phyloP scores from a whole-genome alignment of 2,888 invertebrate genomes.

The Hypolimnas misippus region DNA sequence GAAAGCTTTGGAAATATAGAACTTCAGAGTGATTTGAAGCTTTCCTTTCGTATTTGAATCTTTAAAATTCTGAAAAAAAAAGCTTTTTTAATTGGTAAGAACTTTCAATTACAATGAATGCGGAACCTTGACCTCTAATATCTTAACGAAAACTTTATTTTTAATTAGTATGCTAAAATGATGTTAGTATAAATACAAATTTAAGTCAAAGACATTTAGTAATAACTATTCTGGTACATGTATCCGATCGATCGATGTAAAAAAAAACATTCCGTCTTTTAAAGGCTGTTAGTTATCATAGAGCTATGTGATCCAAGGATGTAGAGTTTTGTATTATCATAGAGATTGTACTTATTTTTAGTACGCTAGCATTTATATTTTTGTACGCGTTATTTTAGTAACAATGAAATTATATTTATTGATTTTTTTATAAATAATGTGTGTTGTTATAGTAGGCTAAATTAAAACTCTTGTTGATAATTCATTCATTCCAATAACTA shows the following conservation, averaged over 20 bases:
- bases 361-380: constrained; percentile 36
- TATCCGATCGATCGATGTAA: constrained; percentile 20
- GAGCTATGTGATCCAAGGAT: constrained; percentile 18
- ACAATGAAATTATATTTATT: constrained; percentile 24
- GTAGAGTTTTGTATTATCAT: constrained; percentile 20
- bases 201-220: neutral
- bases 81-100: too few relatives aligned
- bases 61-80: too few relatives aligned
- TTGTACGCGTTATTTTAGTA: constrained; percentile 29
- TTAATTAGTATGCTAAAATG: too few relatives aligned
- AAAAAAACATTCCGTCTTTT: constrained; percentile 25
- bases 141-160: too few relatives aligned
- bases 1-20: too few relatives aligned
- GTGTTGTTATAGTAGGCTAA: neutral
- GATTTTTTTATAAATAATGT: constrained; percentile 15
- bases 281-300: constrained; percentile 29
- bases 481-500: too few relatives aligned
- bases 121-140: too few relatives aligned
- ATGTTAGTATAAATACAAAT: too few relatives aligned
- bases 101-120: too few relatives aligned
- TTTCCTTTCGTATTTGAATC: too few relatives aligned
- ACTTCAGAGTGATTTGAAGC: too few relatives aligned
- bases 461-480: too few relatives aligned
- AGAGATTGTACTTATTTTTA: constrained; percentile 27
- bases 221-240: neutral